Conservation (phyloP, 2,888 invertebrate species). For the Dynastes hyllus region DNA sequence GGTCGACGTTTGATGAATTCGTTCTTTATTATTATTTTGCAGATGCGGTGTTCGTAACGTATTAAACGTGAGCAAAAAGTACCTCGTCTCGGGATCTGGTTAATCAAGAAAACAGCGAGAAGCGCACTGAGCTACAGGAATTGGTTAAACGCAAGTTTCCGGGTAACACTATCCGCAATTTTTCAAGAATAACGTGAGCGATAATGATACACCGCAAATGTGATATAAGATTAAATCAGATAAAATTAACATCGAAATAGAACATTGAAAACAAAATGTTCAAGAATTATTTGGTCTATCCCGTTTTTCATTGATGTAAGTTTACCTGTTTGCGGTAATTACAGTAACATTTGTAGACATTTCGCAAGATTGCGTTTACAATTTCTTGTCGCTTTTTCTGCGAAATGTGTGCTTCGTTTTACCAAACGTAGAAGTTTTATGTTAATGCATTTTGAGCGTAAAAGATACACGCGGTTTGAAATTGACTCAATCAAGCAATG, state of each 20-base stretch:
- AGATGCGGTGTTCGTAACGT: too few species aligned
- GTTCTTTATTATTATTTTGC: too few species aligned
- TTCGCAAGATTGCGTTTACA: background rate
- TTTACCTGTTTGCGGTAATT: too few species aligned
- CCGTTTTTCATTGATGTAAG: too few species aligned
- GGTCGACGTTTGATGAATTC: background rate
- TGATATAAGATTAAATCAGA: too few species aligned
- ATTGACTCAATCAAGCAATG: slow-evolving; percentile 38
- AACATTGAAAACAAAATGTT: too few species aligned
- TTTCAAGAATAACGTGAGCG: background rate
- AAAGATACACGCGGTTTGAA: slow-evolving; percentile 30
- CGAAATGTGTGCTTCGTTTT: slow-evolving; percentile 13
- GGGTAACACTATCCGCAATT: background rate
- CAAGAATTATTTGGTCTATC: too few species aligned
- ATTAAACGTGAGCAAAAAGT: background rate
- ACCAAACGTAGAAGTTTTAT: slow-evolving; percentile 16
- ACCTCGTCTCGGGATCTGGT: background rate
- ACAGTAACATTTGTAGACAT: background rate
- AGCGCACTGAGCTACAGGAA: background rate
- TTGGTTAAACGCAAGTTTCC: slow-evolving; percentile 37
- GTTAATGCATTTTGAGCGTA: slow-evolving; percentile 9
- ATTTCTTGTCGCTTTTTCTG: background rate
- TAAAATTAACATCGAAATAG: too few species aligned
- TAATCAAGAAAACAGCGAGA: background rate
- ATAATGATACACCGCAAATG: background rate